These are phyloP conservation scores for Gonocerus acuteangulatus DNA, from an alignment of 2,888 invertebrate genomes.

Conservation along the genomic window DNA sequence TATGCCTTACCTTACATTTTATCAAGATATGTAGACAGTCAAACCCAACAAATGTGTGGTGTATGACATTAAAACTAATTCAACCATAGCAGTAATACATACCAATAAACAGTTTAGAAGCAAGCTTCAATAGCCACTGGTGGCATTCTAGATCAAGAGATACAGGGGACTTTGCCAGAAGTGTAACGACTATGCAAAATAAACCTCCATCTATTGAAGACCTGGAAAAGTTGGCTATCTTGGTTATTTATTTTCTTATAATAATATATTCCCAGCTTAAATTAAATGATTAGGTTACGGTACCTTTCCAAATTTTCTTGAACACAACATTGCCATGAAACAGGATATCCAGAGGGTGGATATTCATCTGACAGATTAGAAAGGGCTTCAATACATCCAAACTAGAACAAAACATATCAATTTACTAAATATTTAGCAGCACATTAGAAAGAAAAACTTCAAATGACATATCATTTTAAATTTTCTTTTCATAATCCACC, in stretches of 20 bases:
- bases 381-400: constrained; percentile 62
- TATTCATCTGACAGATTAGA: constrained; percentile 57
- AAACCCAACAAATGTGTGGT: too few relatives aligned
- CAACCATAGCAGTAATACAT: too few relatives aligned
- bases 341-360: constrained; percentile 58
- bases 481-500: too few relatives aligned
- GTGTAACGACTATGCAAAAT: constrained; percentile 37
- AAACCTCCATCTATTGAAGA: constrained; percentile 31
- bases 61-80: too few relatives aligned
- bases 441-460: too few relatives aligned
- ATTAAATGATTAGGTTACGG: neutral
- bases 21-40: too few relatives aligned
- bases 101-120: constrained; percentile 50
- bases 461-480: too few relatives aligned
- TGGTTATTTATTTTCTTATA: neutral
- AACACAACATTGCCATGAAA: constrained; percentile 55
- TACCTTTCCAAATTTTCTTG: too few relatives aligned
- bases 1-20: too few relatives aligned
- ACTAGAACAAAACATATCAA: constrained; percentile 44
- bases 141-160: constrained; percentile 51
- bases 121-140: constrained; percentile 47
- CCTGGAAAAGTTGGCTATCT: constrained; percentile 15
- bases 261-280: constrained; percentile 1
- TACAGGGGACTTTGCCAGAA: constrained; percentile 48
- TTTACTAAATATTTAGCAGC: too few relatives aligned